Percentiles rank a stretch among this genome's conserved stretches.
phyloP scores from a whole-genome alignment of 64 coral and sea anemone genomes.

The Dendrophyllia cribrosa region DNA sequence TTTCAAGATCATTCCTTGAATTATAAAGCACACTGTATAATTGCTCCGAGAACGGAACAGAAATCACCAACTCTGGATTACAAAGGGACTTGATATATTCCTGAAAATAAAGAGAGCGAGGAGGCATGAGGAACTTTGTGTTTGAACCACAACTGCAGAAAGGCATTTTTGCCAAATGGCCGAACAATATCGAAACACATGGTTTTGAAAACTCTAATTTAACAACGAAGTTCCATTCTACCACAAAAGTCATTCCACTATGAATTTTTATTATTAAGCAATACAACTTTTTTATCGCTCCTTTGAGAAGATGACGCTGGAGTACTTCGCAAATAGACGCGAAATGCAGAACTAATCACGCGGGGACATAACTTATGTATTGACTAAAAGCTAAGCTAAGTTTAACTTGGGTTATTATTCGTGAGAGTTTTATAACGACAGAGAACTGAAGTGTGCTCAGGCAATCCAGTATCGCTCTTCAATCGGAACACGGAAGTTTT shows the following conservation, averaged over 20 bases:
- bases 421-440: neutral
- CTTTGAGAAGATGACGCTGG: too few relatives aligned
- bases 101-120: conserved; percentile 33
- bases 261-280: neutral
- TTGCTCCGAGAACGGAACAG: conserved; percentile 53
- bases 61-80: conserved; percentile 39
- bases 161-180: neutral
- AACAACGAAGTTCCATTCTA: neutral
- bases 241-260: neutral
- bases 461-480: conserved; percentile 17
- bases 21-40: conserved; percentile 44
- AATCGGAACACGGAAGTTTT: conserved; percentile 36
- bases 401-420: neutral
- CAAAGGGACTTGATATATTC: conserved; percentile 91
- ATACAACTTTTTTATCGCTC: too few relatives aligned
- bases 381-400: neutral
- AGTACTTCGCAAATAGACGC: neutral
- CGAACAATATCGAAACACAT: neutral
- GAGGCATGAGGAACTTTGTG: too few relatives aligned
- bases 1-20: conserved; percentile 68
- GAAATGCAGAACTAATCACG: neutral
- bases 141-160: neutral
- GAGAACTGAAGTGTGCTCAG: neutral
- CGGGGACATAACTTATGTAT: neutral
- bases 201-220: neutral